phyloP scores from a whole-genome alignment of 2,113 vertebrate genomes.

The Neodontobutis hainanensis region DNA sequence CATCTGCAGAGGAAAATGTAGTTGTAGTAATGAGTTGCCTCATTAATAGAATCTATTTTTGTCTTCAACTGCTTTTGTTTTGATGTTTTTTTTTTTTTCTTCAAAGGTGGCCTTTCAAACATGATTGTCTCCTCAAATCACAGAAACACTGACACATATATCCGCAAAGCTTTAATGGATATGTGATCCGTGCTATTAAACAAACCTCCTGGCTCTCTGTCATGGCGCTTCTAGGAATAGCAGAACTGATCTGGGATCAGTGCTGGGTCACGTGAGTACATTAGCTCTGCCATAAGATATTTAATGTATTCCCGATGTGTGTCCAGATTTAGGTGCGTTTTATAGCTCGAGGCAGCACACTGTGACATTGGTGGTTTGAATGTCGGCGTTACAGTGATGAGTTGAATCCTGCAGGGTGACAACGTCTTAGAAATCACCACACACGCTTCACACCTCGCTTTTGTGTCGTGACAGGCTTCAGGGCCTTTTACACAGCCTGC shows the following conservation, averaged over 20 bases:
- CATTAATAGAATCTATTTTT: slow-evolving; percentile 48
- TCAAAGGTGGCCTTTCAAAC: slow-evolving; percentile 12
- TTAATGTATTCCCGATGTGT: slow-evolving; percentile 43
- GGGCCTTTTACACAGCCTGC: background rate
- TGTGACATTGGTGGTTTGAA: slow-evolving; percentile 41
- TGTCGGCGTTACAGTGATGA: slow-evolving; percentile 27
- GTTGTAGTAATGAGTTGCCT: slow-evolving; percentile 28
- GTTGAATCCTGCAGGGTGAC: slow-evolving; percentile 31
- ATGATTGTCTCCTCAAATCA: slow-evolving; percentile 44
- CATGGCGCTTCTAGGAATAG: slow-evolving; percentile 40
- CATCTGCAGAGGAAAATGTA: background rate
- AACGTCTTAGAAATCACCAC: slow-evolving; percentile 36
- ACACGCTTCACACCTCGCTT: slow-evolving; percentile 1
- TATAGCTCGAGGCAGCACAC: slow-evolving; percentile 8
- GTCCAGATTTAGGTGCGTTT: slow-evolving; percentile 14
- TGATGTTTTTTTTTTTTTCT: slow-evolving; percentile 2
- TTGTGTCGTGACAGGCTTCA: slow-evolving; percentile 25
- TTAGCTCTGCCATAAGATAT: slow-evolving; percentile 30
- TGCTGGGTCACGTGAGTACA: slow-evolving; percentile 30
- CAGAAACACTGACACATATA: slow-evolving; percentile 43
- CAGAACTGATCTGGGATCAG: slow-evolving; percentile 36
- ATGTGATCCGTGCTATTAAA: slow-evolving; percentile 51
- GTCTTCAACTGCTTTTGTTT: slow-evolving; percentile 18
- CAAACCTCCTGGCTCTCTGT: slow-evolving; percentile 26
- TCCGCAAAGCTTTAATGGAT: slow-evolving; percentile 41